phyloP scores from a whole-genome alignment of 2,797 vertebrate species.

The Gobionotothen gibberifrons region DNA sequence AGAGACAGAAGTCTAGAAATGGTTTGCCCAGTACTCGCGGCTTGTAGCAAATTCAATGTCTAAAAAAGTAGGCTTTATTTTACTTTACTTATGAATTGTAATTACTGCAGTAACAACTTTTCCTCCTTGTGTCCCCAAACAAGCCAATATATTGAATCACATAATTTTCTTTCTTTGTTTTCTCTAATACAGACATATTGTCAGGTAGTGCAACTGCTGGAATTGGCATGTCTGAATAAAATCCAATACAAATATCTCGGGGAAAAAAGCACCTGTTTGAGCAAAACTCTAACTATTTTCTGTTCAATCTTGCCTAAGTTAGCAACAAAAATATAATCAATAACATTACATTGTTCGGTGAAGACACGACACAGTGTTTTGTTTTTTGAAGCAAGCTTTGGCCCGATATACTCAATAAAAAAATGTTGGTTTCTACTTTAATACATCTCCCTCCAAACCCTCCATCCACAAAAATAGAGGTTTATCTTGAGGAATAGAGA shows the following conservation, averaged over 20 bases:
- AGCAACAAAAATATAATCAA: too few relatives aligned
- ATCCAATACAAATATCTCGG: too few relatives aligned
- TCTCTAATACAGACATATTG: too few relatives aligned
- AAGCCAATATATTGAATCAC: too few relatives aligned
- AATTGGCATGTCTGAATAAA: too few relatives aligned
- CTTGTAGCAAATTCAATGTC: not conserved
- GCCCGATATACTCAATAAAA: constrained; percentile 2
- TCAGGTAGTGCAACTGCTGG: too few relatives aligned
- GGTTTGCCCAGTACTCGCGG: not conserved
- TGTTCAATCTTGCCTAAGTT: too few relatives aligned
- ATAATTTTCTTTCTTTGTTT: too few relatives aligned
- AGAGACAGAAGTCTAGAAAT: not conserved
- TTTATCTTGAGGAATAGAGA: not conserved
- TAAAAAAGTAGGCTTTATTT: not conserved
- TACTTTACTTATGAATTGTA: not conserved
- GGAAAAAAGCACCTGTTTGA: too few relatives aligned
- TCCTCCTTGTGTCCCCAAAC: too few relatives aligned
- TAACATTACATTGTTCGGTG: not conserved
- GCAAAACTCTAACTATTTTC: too few relatives aligned
- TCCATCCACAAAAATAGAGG: constrained; percentile 2
- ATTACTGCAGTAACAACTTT: too few relatives aligned
- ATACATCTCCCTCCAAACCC: not conserved
- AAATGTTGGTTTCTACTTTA: not conserved
- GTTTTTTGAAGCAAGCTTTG: not conserved
- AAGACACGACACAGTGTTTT: not conserved